These are phyloP conservation scores for Amia ocellicauda DNA, from an alignment of 2,113 vertebrate genomes.

Conservation along the genomic window DNA sequence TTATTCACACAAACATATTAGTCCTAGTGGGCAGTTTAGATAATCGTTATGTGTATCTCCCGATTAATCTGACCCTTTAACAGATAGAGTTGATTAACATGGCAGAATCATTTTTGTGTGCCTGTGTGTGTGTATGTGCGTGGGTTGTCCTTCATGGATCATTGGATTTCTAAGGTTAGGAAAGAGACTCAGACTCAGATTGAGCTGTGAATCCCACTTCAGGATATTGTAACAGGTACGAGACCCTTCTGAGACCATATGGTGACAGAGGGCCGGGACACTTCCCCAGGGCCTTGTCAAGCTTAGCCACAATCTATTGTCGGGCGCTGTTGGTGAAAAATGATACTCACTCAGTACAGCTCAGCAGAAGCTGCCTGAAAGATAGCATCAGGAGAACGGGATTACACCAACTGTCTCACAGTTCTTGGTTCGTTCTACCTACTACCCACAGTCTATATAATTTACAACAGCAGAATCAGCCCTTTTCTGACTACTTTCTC, in stretches of 20 bases:
- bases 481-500: background rate
- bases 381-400: slow-evolving; percentile 42
- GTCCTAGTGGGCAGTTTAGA: too few species aligned
- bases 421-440: slow-evolving; percentile 25
- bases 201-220: slow-evolving; percentile 40
- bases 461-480: background rate
- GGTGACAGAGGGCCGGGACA: slow-evolving; percentile 47
- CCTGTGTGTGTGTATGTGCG: background rate
- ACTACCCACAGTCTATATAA: background rate
- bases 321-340: slow-evolving; percentile 59
- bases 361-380: slow-evolving; percentile 47
- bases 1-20: too few species aligned
- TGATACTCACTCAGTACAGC: slow-evolving; percentile 59
- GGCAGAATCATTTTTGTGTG: slow-evolving; percentile 45
- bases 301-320: slow-evolving; percentile 67
- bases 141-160: slow-evolving; percentile 53
- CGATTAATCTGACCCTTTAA: slow-evolving; percentile 22
- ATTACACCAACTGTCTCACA: slow-evolving; percentile 28
- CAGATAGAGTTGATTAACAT: slow-evolving; percentile 48
- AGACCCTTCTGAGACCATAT: slow-evolving; percentile 56
- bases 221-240: slow-evolving; percentile 51
- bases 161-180: slow-evolving; percentile 60
- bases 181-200: slow-evolving; percentile 41
- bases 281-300: slow-evolving; percentile 63
- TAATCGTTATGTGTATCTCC: background rate